phyloP scores from a whole-genome alignment of 2,797 vertebrate species.

The Phylloscopus collybita region DNA sequence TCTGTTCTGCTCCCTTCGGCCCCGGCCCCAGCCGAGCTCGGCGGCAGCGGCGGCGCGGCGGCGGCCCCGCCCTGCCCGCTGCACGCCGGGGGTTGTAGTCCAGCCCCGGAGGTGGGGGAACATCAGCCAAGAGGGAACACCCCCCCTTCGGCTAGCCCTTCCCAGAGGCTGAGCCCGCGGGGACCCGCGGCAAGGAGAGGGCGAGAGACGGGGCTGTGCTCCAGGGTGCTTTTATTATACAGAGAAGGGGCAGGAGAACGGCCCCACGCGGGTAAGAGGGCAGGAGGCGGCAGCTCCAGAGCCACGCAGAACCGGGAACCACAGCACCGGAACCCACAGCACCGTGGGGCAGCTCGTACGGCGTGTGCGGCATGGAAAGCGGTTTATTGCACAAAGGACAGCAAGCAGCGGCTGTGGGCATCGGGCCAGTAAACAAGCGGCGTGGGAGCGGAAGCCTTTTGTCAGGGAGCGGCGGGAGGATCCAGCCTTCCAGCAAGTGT shows the following conservation, averaged over 20 bases:
- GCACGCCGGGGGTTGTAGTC: constrained; percentile 21
- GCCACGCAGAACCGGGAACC: background rate
- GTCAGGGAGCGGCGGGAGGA: background rate
- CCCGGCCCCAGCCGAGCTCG: background rate
- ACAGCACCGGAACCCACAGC: background rate
- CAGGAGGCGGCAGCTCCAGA: background rate
- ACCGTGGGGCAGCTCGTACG: background rate
- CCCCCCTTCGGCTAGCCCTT: background rate
- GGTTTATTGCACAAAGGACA: background rate
- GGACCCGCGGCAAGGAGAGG: background rate
- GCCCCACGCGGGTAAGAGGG: background rate
- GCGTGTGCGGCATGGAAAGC: background rate
- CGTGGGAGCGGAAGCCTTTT: background rate
- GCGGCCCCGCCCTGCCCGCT: constrained; percentile 1
- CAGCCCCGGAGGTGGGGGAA: background rate
- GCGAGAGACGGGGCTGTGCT: background rate
- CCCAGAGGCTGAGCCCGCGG: background rate
- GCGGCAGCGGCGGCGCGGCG: background rate
- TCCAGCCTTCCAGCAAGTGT: background rate
- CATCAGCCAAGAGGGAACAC: too few relatives aligned
- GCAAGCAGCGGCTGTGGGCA: background rate
- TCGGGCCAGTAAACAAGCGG: background rate
- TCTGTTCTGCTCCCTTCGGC: background rate
- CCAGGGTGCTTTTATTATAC: constrained; percentile 1
- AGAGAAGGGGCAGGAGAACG: background rate